Percentiles rank a stretch among this genome's conserved stretches.
Conservation (phyloP, 1,140 invertebrate species). For the Dinothrombium tinctorium region DNA sequence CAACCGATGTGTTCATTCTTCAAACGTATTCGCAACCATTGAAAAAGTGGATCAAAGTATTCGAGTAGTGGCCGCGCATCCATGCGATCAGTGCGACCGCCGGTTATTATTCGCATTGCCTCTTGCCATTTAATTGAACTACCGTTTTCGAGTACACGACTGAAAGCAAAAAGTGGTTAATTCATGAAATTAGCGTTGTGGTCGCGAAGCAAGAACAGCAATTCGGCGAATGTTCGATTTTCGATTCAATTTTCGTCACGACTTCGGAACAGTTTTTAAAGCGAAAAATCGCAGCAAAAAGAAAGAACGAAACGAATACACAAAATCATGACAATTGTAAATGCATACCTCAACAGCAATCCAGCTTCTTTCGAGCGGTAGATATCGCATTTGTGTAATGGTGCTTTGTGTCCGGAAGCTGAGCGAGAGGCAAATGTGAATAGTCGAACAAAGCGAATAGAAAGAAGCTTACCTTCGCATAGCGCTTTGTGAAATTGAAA, state of each 20-base stretch:
- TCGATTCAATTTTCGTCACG: too few relatives aligned
- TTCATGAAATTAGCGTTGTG: too few relatives aligned
- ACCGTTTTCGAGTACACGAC: conserved; percentile 38
- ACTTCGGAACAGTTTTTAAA: too few relatives aligned
- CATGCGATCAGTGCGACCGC: conserved; percentile 31
- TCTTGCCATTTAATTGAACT: conserved; percentile 47
- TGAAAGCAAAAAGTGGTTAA: background rate
- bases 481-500: conserved; percentile 69
- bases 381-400: conserved; percentile 36
- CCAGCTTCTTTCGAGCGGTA: conserved; percentile 1
- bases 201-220: too few relatives aligned
- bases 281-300: background rate
- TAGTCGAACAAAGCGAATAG: too few relatives aligned
- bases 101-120: conserved; percentile 44
- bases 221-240: too few relatives aligned
- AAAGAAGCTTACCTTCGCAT: too few relatives aligned
- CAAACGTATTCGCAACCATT: conserved; percentile 51
- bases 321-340: background rate
- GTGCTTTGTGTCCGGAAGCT: conserved; percentile 43
- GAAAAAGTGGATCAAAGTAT: conserved; percentile 54
- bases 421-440: too few relatives aligned
- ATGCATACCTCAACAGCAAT: background rate
- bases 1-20: conserved; percentile 47
- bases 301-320: background rate
- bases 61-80: conserved; percentile 47